These are phyloP conservation scores for Rattus rattus DNA, from an alignment of 2,113 vertebrate species.

Conservation along the genomic window DNA sequence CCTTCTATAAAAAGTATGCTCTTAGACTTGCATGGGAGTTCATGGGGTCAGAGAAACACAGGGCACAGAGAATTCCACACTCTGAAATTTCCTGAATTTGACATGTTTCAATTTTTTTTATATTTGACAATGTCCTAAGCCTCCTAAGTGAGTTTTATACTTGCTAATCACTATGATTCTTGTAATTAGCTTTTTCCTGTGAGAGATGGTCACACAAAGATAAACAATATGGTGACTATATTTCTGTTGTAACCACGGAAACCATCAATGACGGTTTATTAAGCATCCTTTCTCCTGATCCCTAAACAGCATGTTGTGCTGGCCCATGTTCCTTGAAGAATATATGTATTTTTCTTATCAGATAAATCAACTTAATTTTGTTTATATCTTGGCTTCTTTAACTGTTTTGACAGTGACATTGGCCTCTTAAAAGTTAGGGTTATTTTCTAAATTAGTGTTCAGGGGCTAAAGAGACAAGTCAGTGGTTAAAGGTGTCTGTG, in stretches of 20 bases:
- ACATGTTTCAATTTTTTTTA: conserved; percentile 65
- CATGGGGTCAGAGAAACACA: conserved; percentile 77
- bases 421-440: not conserved
- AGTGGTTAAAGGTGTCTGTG: not conserved
- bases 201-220: conserved; percentile 86
- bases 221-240: conserved; percentile 89
- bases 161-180: not conserved
- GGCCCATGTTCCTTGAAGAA: conserved; percentile 65
- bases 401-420: not conserved
- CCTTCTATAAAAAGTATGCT: conserved; percentile 77
- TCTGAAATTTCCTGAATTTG: conserved; percentile 57
- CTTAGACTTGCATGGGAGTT: not conserved
- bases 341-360: conserved; percentile 26
- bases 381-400: conserved; percentile 53
- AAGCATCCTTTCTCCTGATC: conserved; percentile 83
- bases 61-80: conserved; percentile 73
- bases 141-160: conserved; percentile 65
- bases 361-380: not conserved
- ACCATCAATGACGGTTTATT: conserved; percentile 93
- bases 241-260: conserved; percentile 89
- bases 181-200: conserved; percentile 78
- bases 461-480: not conserved
- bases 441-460: not conserved
- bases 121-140: not conserved
- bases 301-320: conserved; percentile 81